A percentile compares a stretch with the other conserved stretches of the same genome.
These are phyloP conservation scores for Cacoxenus indagator DNA, from an alignment of 2,888 invertebrate genomes.

Conservation along the genomic window DNA sequence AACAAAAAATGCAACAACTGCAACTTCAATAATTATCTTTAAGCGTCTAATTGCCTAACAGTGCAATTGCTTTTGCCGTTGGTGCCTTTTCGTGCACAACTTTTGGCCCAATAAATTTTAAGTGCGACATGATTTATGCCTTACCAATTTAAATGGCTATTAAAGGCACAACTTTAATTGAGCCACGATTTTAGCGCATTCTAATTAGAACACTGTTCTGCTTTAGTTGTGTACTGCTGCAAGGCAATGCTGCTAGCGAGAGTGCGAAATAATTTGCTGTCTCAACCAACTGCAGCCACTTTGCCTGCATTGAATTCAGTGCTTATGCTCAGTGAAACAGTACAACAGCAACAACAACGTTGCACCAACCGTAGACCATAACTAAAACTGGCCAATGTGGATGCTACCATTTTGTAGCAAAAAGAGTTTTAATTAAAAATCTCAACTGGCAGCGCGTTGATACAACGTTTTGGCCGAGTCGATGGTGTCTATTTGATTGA, in stretches of 20 bases:
- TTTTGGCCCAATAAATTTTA: background rate
- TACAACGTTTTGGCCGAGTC: conserved; percentile 1
- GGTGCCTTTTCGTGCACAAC: background rate
- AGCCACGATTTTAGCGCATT: background rate
- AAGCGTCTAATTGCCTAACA: conserved; percentile 59
- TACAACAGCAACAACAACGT: conserved; percentile 22
- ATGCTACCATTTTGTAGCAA: conserved; percentile 46
- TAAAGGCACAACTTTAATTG: background rate
- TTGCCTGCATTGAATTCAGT: conserved; percentile 36
- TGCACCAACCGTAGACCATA: conserved; percentile 39
- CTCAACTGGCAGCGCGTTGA: conserved; percentile 27
- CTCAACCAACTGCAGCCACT: background rate
- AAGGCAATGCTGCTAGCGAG: conserved; percentile 45
- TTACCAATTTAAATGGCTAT: background rate
- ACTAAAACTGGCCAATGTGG: conserved; percentile 51
- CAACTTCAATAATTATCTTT: conserved; percentile 45
- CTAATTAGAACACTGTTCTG: background rate
- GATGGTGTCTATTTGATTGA: conserved; percentile 50
- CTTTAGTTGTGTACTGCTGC: background rate
- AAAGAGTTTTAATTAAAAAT: conserved; percentile 49
- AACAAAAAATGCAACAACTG: background rate
- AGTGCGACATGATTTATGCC: background rate
- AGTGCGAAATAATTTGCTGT: conserved; percentile 46
- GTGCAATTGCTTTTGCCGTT: background rate
- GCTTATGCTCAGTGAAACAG: conserved; percentile 32